Evolutionary conservation across 1,140 invertebrate species (phyloP).

Genomic region (Bathynomus jamesi): DNA sequence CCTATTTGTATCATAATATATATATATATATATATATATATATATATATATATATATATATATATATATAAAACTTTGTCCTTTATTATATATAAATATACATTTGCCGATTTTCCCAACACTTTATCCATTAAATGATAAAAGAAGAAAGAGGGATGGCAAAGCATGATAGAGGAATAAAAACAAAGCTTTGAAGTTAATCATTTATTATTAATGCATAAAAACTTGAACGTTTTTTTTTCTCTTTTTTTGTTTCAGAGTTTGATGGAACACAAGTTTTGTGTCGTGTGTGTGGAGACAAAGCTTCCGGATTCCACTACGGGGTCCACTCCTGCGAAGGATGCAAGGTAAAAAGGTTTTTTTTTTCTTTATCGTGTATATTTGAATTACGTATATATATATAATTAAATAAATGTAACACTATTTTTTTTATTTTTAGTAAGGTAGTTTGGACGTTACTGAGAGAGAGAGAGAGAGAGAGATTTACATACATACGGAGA

Average conservation of each 20-base stretch:
- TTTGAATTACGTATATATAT: not conserved
- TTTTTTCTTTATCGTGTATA: not conserved
- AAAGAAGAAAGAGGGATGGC: too few species aligned
- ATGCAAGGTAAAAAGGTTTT: slow-evolving; percentile 75
- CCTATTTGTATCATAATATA: too few species aligned
- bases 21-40: slow-evolving; percentile 19
- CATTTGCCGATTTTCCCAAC: too few species aligned
- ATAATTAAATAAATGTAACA: not conserved
- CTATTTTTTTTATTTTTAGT: too few species aligned
- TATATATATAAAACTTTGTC: slow-evolving; percentile 4
- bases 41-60: slow-evolving; percentile 19
- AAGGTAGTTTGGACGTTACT: too few species aligned
- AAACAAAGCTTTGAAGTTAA: too few species aligned
- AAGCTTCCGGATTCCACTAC: slow-evolving; percentile 98
- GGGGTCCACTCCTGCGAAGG: slow-evolving; percentile 99
- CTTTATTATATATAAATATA: slow-evolving; percentile 9
- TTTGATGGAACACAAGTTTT: slow-evolving; percentile 96
- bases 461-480: too few species aligned
- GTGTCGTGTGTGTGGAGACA: slow-evolving; percentile 98
- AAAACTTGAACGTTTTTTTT: too few species aligned
- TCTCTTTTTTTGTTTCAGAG: slow-evolving; percentile 80
- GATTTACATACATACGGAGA: too few species aligned
- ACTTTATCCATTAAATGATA: too few species aligned
- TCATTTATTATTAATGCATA: too few species aligned
- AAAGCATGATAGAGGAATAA: too few species aligned